These are phyloP conservation scores for western clawed frog (Xenopus tropicalis) DNA, from an alignment of 2,113 vertebrate species.

Conservation along the genomic window DNA sequence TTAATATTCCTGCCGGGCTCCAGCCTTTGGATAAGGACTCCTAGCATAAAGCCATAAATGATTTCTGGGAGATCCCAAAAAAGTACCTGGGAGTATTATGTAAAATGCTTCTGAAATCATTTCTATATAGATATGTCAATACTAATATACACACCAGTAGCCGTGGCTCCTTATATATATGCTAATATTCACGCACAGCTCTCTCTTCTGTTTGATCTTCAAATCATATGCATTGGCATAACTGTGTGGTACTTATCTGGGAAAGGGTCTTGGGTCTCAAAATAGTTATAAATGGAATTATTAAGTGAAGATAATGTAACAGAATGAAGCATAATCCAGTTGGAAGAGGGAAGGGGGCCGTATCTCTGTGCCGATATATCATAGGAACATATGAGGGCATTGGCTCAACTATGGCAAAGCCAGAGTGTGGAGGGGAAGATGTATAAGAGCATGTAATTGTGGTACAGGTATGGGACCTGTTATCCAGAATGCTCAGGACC, in stretches of 20 bases:
- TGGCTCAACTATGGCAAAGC: too few species aligned
- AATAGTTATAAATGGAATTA: background rate
- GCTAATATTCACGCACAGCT: background rate
- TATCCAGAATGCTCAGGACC: too few species aligned
- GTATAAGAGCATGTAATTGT: too few species aligned
- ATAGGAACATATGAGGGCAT: too few species aligned
- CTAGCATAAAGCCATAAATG: too few species aligned
- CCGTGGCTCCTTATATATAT: background rate
- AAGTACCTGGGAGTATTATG: too few species aligned
- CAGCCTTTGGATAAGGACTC: too few species aligned
- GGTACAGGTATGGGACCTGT: too few species aligned
- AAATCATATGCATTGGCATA: background rate
- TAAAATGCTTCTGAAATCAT: background rate
- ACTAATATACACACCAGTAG: background rate
- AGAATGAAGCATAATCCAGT: background rate
- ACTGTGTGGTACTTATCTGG: background rate
- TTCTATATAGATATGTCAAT: background rate
- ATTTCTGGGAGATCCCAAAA: too few species aligned
- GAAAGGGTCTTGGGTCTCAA: background rate
- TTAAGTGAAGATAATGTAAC: background rate
- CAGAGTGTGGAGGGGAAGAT: too few species aligned
- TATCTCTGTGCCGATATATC: background rate
- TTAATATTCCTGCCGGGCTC: too few species aligned
- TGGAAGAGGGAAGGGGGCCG: background rate
- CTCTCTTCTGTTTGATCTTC: background rate